These are phyloP conservation scores for Drosophila mulleri DNA, from an alignment of 2,888 invertebrate species.

Conservation along the genomic window DNA sequence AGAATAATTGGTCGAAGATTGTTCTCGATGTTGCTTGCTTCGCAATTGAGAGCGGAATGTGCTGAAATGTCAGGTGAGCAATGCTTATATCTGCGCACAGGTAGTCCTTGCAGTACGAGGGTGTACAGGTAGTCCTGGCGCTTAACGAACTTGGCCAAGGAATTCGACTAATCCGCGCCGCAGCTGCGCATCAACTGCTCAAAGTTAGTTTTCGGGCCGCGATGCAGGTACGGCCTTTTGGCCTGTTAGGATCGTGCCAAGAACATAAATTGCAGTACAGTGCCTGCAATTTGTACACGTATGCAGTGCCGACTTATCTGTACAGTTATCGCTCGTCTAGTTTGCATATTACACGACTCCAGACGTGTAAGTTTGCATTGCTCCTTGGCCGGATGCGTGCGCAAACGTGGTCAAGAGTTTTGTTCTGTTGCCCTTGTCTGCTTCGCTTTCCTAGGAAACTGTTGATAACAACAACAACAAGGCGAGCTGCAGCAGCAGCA, in stretches of 20 bases:
- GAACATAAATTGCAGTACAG: slow-evolving; percentile 57
- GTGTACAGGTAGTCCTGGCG: slow-evolving; percentile 27
- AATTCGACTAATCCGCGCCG: slow-evolving; percentile 26
- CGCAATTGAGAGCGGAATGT: slow-evolving; percentile 31
- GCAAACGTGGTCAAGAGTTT: slow-evolving; percentile 68
- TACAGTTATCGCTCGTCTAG: slow-evolving; percentile 79
- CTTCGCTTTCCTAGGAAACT: slow-evolving; percentile 61
- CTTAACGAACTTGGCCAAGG: slow-evolving; percentile 1
- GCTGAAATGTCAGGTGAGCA: not conserved
- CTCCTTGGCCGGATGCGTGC: slow-evolving; percentile 68
- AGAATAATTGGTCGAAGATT: not conserved
- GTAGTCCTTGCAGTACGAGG: slow-evolving; percentile 6
- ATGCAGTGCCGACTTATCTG: slow-evolving; percentile 66
- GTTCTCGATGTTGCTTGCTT: slow-evolving; percentile 27
- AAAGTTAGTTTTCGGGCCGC: slow-evolving; percentile 16
- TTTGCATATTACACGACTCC: slow-evolving; percentile 77
- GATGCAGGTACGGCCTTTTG: slow-evolving; percentile 10
- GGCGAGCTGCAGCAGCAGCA: slow-evolving; percentile 2
- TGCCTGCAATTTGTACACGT: slow-evolving; percentile 69
- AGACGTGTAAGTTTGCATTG: slow-evolving; percentile 67
- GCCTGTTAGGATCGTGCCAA: slow-evolving; percentile 51
- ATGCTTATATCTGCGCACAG: slow-evolving; percentile 34
- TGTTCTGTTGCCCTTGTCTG: slow-evolving; percentile 41
- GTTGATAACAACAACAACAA: slow-evolving; percentile 41
- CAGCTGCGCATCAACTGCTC: slow-evolving; percentile 22